phyloP scores from a whole-genome alignment of 2,113 vertebrate species.

The Oriolus oriolus region DNA sequence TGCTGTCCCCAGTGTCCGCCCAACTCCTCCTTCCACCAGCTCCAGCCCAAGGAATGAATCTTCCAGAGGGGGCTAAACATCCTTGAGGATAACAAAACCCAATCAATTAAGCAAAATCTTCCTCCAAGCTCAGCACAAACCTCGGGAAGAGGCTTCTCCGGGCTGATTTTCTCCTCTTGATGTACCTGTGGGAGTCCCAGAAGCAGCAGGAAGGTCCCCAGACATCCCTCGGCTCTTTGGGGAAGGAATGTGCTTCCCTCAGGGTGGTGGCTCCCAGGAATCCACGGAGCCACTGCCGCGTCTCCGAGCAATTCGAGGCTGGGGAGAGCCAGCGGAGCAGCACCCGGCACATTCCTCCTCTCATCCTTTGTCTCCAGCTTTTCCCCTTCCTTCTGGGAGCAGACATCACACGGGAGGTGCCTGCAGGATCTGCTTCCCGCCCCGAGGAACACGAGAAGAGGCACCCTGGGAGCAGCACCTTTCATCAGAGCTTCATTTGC shows the following conservation, averaged over 20 bases:
- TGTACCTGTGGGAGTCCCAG: background rate
- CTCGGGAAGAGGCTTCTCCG: background rate
- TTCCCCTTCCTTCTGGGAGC: background rate
- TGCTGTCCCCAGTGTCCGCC: background rate
- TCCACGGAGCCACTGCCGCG: background rate
- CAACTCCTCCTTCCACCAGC: background rate
- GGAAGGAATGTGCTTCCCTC: background rate
- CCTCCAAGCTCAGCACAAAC: conserved; percentile 40
- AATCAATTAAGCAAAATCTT: background rate
- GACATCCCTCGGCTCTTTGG: background rate
- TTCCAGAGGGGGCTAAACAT: background rate
- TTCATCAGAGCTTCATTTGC: background rate
- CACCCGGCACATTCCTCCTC: background rate
- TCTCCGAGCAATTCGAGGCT: background rate
- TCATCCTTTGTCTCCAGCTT: background rate
- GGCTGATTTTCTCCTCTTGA: background rate
- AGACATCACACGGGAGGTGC: background rate
- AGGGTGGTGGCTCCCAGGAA: background rate
- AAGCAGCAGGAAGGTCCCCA: background rate
- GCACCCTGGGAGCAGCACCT: background rate
- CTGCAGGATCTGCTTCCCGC: background rate
- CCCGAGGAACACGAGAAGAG: fast-evolving
- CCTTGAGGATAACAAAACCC: background rate
- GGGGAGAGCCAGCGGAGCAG: background rate
- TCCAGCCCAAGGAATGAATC: background rate